Evolutionary conservation across 2,888 invertebrate species (phyloP), one percentile per base, ranked within the genome.

Genomic region (Oxycera nigricornis): DNA sequence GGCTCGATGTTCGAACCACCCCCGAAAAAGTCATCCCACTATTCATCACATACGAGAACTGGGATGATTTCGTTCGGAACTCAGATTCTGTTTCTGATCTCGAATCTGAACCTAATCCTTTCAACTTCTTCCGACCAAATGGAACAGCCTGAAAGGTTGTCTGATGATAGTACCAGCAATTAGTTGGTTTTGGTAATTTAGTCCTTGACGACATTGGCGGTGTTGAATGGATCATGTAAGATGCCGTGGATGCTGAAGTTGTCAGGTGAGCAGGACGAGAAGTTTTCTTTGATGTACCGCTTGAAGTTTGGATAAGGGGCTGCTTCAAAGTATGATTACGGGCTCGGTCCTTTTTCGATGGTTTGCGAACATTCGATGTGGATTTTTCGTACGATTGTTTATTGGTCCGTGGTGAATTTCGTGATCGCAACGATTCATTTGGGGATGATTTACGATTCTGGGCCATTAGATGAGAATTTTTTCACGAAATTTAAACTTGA

Each of bases 1-100:
- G 55, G 24, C 55, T 55, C 55, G 55, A 55, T 9, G 55, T 55
- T 2, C 55, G 55, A 55, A 55, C 55, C 6, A 55, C 55, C 4
- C 55, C 55, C 55, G 24, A 22, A 55, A 9, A 55, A 20, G 14
- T 14, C 6, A 9, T n/a, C 14, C 55, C 55, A 24, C 24, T 55
- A 55, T 55, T 55, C 55, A 24, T 55, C 9, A 55, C 3, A 24
- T 24, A 55, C 9, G 55, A 55, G 24, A 55, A 22, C 14, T 24
- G 20, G 20, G 55, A 55, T 6, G 55, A 24, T 55, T 55, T 55
- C 24, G 55, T 55, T 20, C n/a, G 55, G 9, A 55, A 9, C 0
- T 24, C 17, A 39, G 7, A 7, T 39, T 14, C 39, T 14, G 14
- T 14, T 39, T 39, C 39, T 14, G 39, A 14, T 39, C 1, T 1